Evolutionary conservation across 2,797 vertebrate genomes (phyloP).

Genomic region (Sebastes cheni): DNA sequence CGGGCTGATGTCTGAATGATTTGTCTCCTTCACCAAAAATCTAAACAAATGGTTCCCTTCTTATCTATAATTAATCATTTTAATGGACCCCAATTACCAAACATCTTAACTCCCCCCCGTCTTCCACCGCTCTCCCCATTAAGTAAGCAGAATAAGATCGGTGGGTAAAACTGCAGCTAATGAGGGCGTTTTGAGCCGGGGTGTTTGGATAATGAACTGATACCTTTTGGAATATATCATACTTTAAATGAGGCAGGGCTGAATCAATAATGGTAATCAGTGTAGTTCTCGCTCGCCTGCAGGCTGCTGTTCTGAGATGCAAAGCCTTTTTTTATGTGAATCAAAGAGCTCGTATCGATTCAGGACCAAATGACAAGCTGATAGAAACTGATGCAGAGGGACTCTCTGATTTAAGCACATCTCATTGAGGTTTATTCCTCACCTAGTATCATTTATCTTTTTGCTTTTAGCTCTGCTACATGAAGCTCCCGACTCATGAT

Average conservation of each 20-base stretch:
- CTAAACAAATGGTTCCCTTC: slow-evolving; percentile 51
- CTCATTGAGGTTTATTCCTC: slow-evolving; percentile 14
- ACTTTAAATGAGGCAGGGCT: slow-evolving; percentile 57
- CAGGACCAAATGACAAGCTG: slow-evolving; percentile 30
- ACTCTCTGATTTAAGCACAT: slow-evolving; percentile 35
- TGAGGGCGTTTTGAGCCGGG: slow-evolving; percentile 12
- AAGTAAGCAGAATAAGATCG: slow-evolving; percentile 54
- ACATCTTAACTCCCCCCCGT: slow-evolving; percentile 42
- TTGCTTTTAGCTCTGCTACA: neutral
- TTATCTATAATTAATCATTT: slow-evolving; percentile 70
- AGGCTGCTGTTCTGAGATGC: slow-evolving; percentile 27
- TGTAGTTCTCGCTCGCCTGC: slow-evolving; percentile 22
- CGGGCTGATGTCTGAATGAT: slow-evolving; percentile 58
- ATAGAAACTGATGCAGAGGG: slow-evolving; percentile 8
- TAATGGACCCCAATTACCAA: slow-evolving; percentile 59
- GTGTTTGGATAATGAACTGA: slow-evolving; percentile 58
- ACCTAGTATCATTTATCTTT: neutral
- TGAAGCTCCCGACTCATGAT: neutral
- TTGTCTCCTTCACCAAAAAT: slow-evolving; percentile 52
- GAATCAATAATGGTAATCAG: slow-evolving; percentile 69
- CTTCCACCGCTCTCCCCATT: slow-evolving; percentile 28
- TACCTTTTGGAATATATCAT: slow-evolving; percentile 67
- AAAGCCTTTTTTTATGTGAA: slow-evolving; percentile 48
- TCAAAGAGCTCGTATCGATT: slow-evolving; percentile 43
- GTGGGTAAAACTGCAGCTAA: slow-evolving; percentile 37